phyloP scores from a whole-genome alignment of 64 coral and sea anemone genomes.

The Dendrophyllia cribrosa region DNA sequence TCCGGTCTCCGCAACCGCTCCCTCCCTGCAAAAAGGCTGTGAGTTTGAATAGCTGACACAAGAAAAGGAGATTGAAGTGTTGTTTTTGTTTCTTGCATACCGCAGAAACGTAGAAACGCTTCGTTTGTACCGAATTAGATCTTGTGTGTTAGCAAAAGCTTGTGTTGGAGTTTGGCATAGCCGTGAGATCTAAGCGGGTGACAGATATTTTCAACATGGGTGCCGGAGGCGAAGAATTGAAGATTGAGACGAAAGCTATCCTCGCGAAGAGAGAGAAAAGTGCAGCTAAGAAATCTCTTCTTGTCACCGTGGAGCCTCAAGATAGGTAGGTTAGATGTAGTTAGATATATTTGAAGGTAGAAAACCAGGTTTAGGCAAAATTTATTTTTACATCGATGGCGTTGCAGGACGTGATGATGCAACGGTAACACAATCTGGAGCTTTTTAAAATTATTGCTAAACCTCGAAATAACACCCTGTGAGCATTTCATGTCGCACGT shows the following conservation, averaged over 20 bases:
- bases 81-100: neutral
- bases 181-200: neutral
- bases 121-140: neutral
- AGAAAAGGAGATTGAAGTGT: neutral
- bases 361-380: too few species aligned
- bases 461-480: too few species aligned
- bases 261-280: slow-evolving; percentile 55
- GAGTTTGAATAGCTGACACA: neutral
- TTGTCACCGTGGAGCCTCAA: slow-evolving; percentile 79
- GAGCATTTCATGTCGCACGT: too few species aligned
- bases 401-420: too few species aligned
- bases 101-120: neutral
- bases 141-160: neutral
- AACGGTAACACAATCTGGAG: too few species aligned
- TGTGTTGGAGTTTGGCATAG: neutral
- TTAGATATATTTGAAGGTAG: neutral
- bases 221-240: slow-evolving; percentile 79
- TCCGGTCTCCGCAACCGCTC: neutral
- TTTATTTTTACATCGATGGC: too few species aligned
- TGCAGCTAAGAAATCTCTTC: slow-evolving; percentile 64
- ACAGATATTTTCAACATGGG: slow-evolving; percentile 67
- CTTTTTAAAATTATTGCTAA: too few species aligned
- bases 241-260: slow-evolving; percentile 82
- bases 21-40: neutral
- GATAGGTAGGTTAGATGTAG: slow-evolving; percentile 80